A percentile compares a stretch with the other conserved stretches of the same genome.
Conservation (phyloP, 2,797 vertebrate genomes). For the Phoebastria nigripes region DNA sequence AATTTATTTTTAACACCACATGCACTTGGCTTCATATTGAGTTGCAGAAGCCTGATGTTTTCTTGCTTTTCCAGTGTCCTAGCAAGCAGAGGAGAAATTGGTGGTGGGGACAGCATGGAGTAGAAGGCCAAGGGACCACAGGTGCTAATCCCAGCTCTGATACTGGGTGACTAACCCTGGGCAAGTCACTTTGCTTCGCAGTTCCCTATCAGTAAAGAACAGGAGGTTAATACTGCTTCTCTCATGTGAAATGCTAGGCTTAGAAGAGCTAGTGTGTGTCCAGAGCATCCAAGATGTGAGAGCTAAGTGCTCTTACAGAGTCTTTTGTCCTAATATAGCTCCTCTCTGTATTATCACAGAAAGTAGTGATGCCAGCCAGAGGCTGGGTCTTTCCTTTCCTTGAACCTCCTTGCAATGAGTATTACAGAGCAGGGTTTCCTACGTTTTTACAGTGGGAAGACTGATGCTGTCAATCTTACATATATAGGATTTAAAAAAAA, state of each 20-base stretch:
- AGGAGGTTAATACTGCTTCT: background rate
- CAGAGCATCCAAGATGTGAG: background rate
- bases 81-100: background rate
- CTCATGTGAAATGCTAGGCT: background rate
- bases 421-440: background rate
- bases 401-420: background rate
- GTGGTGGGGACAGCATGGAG: background rate
- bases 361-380: background rate
- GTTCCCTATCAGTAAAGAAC: background rate
- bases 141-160: background rate
- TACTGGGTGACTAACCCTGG: background rate
- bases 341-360: background rate
- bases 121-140: background rate
- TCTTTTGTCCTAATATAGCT: background rate
- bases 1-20: background rate
- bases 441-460: background rate
- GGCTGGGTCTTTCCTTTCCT: background rate
- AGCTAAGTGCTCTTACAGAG: background rate
- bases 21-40: background rate
- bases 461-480: background rate
- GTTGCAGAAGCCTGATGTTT: background rate
- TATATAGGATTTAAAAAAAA: background rate
- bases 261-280: background rate
- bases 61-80: background rate
- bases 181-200: background rate